phyloP scores from a whole-genome alignment of 2,888 invertebrate species.

The Nematopogon swammerdamellus region DNA sequence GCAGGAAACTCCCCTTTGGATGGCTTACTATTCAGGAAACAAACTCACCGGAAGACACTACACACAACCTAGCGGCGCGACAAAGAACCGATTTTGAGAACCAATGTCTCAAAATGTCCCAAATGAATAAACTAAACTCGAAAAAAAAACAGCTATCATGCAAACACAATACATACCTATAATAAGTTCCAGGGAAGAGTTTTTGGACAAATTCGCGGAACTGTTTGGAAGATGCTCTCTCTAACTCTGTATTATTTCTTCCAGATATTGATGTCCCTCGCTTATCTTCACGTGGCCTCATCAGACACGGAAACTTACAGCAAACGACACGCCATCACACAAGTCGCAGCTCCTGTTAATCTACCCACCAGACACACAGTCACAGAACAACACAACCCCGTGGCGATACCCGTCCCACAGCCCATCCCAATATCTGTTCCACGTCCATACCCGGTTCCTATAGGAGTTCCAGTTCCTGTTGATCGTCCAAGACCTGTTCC shows the following conservation, averaged over 20 bases:
- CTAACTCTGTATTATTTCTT: neutral
- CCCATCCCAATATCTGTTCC: conserved; percentile 48
- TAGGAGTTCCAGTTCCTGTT: conserved; percentile 45
- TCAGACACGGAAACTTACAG: neutral
- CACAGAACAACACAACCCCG: conserved; percentile 43
- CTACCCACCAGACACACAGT: conserved; percentile 35
- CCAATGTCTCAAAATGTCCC: too few relatives aligned
- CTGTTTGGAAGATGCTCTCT: too few relatives aligned
- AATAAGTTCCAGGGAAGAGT: too few relatives aligned
- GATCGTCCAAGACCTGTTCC: conserved; percentile 31
- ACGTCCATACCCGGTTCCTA: conserved; percentile 43
- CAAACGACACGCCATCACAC: neutral
- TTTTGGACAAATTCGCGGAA: too few relatives aligned
- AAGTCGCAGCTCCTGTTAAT: conserved; percentile 5
- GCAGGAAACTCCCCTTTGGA: too few relatives aligned
- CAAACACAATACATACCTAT: too few relatives aligned
- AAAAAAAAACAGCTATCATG: too few relatives aligned
- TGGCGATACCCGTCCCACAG: conserved; percentile 51
- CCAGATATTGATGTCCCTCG: neutral
- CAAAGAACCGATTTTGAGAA: too few relatives aligned
- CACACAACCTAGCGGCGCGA: too few relatives aligned
- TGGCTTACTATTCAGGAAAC: too few relatives aligned
- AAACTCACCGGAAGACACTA: too few relatives aligned
- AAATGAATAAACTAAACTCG: too few relatives aligned
- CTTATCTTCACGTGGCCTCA: neutral